Percentiles rank a stretch among this genome's conserved stretches.
These are phyloP conservation scores for Phoxinus phoxinus DNA, from an alignment of 2,113 vertebrate species.

Conservation along the genomic window DNA sequence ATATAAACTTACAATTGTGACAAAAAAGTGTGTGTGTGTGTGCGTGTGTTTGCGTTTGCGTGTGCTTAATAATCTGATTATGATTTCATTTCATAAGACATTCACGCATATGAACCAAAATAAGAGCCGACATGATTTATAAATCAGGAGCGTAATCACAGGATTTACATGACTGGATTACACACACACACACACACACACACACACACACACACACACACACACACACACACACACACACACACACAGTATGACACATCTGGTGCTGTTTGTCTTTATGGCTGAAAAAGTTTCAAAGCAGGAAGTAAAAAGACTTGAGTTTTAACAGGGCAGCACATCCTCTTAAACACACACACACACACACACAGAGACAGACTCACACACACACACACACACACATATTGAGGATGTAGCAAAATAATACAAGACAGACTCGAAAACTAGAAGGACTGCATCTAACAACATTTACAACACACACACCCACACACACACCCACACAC, in stretches of 20 bases:
- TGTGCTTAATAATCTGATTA: conserved; percentile 31
- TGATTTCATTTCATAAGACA: conserved; percentile 32
- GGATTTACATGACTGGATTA: conserved; percentile 31
- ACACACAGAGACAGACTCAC: conserved; percentile 13
- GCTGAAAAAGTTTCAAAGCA: conserved; percentile 56
- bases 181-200: conserved; percentile 8
- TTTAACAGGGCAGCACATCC: conserved; percentile 64
- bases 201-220: conserved; percentile 11
- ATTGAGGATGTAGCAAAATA: neutral
- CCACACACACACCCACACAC: no score
- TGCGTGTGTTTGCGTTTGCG: conserved; percentile 21
- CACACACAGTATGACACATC: conserved; percentile 58
- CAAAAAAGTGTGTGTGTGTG: neutral
- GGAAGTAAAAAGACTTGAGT: conserved; percentile 63
- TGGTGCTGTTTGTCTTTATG: conserved; percentile 65
- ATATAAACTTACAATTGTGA: no score
- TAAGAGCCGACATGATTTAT: neutral
- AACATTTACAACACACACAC: neutral
- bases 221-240: neutral
- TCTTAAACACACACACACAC: conserved; percentile 55
- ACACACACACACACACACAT: neutral
- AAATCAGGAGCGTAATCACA: conserved; percentile 52
- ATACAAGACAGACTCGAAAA: neutral
- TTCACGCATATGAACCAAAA: conserved; percentile 19
- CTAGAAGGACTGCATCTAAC: neutral